A percentile compares a stretch with the other conserved stretches of the same genome.
Evolutionary conservation across 2,113 vertebrate genomes (phyloP).

Genomic region (Ramphastos sulfuratus): DNA sequence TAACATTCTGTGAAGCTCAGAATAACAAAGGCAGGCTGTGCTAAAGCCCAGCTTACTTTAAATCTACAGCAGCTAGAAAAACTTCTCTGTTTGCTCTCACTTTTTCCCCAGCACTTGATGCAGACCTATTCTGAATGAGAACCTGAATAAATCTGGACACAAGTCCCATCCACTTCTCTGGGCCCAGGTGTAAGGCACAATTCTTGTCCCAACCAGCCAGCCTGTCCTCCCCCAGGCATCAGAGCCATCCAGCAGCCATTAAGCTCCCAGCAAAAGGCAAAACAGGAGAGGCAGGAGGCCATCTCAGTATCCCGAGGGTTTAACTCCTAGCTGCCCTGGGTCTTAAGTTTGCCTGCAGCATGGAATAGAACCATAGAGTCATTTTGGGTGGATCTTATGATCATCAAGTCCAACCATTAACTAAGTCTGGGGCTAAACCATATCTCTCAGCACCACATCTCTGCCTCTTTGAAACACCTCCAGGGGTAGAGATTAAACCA

Average conservation of each 20-base stretch:
- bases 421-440: too few species aligned
- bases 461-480: too few species aligned
- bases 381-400: too few species aligned
- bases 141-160: background rate
- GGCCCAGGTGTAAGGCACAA: accelerated
- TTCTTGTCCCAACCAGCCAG: background rate
- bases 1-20: background rate
- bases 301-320: background rate
- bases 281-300: background rate
- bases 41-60: background rate
- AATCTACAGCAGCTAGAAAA: background rate
- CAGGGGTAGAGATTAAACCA: too few species aligned
- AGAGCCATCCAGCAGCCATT: background rate
- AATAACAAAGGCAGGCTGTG: background rate
- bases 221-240: background rate
- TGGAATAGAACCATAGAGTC: too few species aligned
- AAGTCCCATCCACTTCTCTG: background rate
- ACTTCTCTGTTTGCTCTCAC: accelerated
- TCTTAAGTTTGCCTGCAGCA: accelerated
- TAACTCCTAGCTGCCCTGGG: background rate
- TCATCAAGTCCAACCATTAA: too few species aligned
- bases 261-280: background rate
- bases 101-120: background rate
- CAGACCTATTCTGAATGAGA: background rate
- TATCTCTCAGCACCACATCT: too few species aligned